Conservation (phyloP, 2,888 invertebrate genomes). For the Heliconius ismenius region DNA sequence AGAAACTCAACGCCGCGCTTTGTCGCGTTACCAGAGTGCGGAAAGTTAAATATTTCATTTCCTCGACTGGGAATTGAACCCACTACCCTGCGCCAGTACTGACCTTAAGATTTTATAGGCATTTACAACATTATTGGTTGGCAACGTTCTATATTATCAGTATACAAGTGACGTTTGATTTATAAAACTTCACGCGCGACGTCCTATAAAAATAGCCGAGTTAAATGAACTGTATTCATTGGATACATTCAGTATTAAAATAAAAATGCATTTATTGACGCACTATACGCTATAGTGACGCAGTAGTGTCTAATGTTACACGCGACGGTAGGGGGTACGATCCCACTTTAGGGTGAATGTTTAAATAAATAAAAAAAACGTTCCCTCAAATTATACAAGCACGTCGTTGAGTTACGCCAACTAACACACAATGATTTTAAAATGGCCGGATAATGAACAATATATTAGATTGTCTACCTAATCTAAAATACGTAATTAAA, state of each 20-base stretch:
- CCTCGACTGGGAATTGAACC: no score
- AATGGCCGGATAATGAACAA: background rate
- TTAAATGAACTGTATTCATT: constrained; percentile 22
- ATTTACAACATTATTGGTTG: background rate
- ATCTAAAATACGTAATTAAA: background rate
- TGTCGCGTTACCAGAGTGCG: no score
- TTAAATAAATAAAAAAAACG: background rate
- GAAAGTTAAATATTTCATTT: no score
- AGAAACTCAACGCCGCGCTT: no score
- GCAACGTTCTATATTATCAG: constrained; percentile 4
- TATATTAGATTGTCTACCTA: background rate
- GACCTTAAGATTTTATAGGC: background rate
- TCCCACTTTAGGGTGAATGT: background rate
- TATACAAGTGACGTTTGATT: constrained; percentile 7
- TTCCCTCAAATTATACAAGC: background rate
- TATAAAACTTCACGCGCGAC: constrained; percentile 14
- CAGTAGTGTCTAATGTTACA: background rate
- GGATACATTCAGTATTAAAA: background rate
- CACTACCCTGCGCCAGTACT: no score
- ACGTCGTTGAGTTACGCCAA: background rate
- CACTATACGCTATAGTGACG: background rate
- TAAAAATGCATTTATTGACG: constrained; percentile 2
- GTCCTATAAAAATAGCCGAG: constrained; percentile 10
- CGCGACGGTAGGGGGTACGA: background rate
- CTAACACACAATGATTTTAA: background rate